Evolutionary conservation across 2,888 invertebrate genomes (phyloP), one percentile per base, ranked within the genome.

Genomic region (Zaprionus obscuricornis): DNA sequence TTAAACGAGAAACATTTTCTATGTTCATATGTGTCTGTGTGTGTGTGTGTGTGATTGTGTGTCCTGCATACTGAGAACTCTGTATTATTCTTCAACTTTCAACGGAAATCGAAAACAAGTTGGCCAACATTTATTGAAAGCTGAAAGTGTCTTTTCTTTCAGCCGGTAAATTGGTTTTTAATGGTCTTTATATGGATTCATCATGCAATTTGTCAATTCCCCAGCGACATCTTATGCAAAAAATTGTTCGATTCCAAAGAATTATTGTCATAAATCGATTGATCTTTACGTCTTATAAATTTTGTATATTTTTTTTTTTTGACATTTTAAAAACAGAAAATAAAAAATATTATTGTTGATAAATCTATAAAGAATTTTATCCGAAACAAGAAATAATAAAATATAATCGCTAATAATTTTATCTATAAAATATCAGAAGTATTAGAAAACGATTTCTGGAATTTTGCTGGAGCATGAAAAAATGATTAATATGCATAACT

Each of bases 91-190:
- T 11, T 24, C 5, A 20, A 54, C 24, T 51, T 52, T 34, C 42
- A 49, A 33, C 84, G 86, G 78, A 79, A 79, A 79, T 79, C 86
- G 84, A 79, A 83, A 85, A 79, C 64, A 79, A 85, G 81, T 84
- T 75, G 69, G 62, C 42, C 59, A 51, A 65, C 42, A 78, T 59
- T 57, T 58, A 47, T 59, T 58, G 76, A 71, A 70, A 59, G 57
- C 52, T 54, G 51, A 57, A 55, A 22, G 49, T 52, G 60, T 57
- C 45, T 31, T 22, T 43, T 56, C 26, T 33, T 46, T 39, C 20
- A 14, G 36, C 33, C 17, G 45, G 57, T 56, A 71, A 71, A 71
- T 71, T 71, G 71, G 24, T 74, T 74, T 65, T 71, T 74, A 74
- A 71, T 60, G 50, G 58, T 45, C 64, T 70, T 37, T 55, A 50